Evolutionary conservation across 2,888 invertebrate species (phyloP).

Genomic region (Papilio protenor): DNA sequence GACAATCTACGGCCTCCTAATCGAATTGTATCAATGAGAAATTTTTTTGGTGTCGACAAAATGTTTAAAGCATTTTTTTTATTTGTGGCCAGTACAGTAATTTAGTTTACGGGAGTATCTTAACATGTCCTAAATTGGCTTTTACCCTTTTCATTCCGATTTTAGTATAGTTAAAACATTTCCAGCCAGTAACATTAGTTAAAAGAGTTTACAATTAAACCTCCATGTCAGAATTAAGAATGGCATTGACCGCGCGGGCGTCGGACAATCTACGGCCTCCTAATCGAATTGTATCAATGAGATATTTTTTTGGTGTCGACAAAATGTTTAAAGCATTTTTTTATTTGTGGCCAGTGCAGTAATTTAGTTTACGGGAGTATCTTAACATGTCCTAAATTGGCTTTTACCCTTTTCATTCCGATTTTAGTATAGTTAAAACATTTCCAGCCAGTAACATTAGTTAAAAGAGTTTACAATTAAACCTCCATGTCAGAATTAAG

Average conservation of each 20-base stretch:
- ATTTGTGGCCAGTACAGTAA: no score
- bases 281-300: slow-evolving; percentile 3
- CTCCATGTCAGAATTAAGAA: slow-evolving; percentile 43
- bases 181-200: neutral
- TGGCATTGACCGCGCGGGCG: slow-evolving; percentile 61
- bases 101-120: no score
- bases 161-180: neutral
- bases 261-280: neutral
- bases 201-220: slow-evolving; percentile 20
- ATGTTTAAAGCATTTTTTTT: no score
- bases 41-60: neutral
- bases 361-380: neutral
- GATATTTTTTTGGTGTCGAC: neutral
- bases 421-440: neutral
- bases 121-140: neutral
- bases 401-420: no score
- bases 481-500: slow-evolving; percentile 44
- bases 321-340: no score
- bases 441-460: neutral
- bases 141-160: neutral
- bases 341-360: neutral
- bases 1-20: neutral
- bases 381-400: neutral
- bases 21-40: slow-evolving; percentile 1
- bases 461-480: slow-evolving; percentile 4